Evolutionary conservation across 2,888 invertebrate species (phyloP).

Genomic region (Sarcophaga carnaria): DNA sequence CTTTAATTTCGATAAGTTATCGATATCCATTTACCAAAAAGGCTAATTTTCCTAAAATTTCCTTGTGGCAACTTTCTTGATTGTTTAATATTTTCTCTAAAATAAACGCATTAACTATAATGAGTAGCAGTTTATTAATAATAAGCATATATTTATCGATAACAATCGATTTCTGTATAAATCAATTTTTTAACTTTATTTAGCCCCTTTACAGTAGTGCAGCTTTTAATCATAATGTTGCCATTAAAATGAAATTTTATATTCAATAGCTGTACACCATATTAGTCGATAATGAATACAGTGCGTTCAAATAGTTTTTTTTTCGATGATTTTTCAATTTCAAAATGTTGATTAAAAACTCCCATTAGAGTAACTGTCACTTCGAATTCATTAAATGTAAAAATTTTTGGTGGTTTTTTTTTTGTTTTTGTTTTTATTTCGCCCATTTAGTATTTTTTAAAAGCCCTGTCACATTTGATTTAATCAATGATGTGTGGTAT

Average conservation of each 20-base stretch:
- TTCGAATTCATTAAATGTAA: constrained; percentile 24
- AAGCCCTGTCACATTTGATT: constrained; percentile 59
- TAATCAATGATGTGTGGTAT: constrained; percentile 59
- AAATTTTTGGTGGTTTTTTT: not conserved
- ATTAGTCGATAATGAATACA: not conserved
- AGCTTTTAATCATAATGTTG: not conserved
- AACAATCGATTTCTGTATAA: not conserved
- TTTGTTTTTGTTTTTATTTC: not conserved
- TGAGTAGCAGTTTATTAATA: too few relatives aligned
- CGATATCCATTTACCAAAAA: too few relatives aligned
- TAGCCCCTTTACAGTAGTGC: not conserved
- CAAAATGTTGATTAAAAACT: not conserved
- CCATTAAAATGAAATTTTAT: not conserved
- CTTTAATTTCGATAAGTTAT: too few relatives aligned
- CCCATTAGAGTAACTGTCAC: constrained; percentile 24
- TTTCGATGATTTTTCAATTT: not conserved
- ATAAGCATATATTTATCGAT: not conserved
- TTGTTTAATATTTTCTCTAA: too few relatives aligned
- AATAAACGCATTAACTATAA: too few relatives aligned
- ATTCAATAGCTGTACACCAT: not conserved
- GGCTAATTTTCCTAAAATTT: too few relatives aligned
- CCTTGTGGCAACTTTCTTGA: too few relatives aligned
- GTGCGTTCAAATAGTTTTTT: not conserved
- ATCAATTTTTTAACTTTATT: not conserved
- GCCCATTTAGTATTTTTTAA: constrained; percentile 35